phyloP scores from a whole-genome alignment of 2,888 invertebrate species.

The Elaeidobius kamerunicus region DNA sequence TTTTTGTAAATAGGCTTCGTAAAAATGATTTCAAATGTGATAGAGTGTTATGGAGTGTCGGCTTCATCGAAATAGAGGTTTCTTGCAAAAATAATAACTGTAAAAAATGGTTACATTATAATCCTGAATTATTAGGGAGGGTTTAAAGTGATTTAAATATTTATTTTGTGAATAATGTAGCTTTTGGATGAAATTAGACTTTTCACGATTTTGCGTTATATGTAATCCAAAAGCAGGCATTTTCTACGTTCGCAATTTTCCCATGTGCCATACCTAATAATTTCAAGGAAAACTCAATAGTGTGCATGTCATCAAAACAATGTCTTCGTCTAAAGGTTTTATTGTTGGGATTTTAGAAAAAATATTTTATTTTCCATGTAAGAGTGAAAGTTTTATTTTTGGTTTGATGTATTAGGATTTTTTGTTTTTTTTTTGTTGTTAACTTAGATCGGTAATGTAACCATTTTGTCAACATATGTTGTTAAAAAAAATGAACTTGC shows the following conservation, averaged over 20 bases:
- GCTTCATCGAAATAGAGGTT: conserved; percentile 3
- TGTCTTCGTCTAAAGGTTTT: conserved; percentile 21
- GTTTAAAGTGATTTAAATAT: too few species aligned
- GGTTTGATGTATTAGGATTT: conserved; percentile 41
- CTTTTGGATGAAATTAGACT: too few species aligned
- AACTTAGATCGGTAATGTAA: conserved; percentile 25
- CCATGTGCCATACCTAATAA: neutral
- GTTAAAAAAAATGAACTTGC: neutral
- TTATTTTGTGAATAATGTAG: too few species aligned
- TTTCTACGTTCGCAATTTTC: too few species aligned
- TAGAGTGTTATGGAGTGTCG: conserved; percentile 18
- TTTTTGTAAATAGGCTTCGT: conserved; percentile 30
- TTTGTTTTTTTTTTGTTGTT: conserved; percentile 41
- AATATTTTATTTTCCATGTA: neutral
- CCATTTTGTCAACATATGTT: conserved; percentile 21
- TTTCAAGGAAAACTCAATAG: conserved; percentile 3
- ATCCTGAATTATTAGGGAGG: neutral
- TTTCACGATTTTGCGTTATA: too few species aligned
- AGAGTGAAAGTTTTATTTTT: conserved; percentile 33
- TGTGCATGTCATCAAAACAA: conserved; percentile 21
- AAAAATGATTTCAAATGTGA: conserved; percentile 24
- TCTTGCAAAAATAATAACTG: conserved; percentile 1
- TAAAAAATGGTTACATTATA: conserved; percentile 29
- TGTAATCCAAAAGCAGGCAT: too few species aligned
- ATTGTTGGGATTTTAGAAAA: conserved; percentile 21